These are phyloP conservation scores for Drosophila virilis DNA, from an alignment of 1,140 invertebrate genomes.

Conservation along the genomic window DNA sequence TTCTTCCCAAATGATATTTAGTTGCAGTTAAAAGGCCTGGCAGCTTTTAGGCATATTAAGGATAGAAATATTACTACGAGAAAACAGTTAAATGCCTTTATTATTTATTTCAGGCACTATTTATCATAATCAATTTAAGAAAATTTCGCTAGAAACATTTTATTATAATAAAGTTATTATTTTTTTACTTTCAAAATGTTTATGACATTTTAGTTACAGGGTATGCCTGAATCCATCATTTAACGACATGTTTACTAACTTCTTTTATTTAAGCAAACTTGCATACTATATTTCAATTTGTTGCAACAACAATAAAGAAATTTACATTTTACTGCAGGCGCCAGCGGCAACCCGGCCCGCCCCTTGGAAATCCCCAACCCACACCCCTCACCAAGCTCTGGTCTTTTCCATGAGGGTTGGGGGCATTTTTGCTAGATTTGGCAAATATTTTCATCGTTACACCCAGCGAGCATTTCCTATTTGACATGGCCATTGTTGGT, in stretches of 20 bases:
- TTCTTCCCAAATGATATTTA: not conserved
- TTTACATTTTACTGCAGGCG: conserved; percentile 49
- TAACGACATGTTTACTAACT: not conserved
- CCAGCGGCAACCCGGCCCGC: not conserved
- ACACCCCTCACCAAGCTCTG: not conserved
- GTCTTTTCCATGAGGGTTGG: conserved; percentile 13
- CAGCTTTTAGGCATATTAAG: not conserved
- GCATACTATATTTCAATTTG: conserved; percentile 54
- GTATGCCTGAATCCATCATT: not conserved
- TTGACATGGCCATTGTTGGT: conserved; percentile 33
- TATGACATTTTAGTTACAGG: not conserved
- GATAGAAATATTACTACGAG: no score
- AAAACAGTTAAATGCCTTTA: no score
- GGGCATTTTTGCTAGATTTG: conserved; percentile 41
- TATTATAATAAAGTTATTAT: no score
- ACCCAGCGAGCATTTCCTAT: conserved; percentile 19
- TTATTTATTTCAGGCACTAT: no score
- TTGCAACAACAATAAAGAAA: conserved; percentile 50
- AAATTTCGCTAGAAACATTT: no score
- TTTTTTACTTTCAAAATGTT: no score
- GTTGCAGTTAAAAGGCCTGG: not conserved
- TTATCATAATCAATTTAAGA: no score
- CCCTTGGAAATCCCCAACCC: not conserved
- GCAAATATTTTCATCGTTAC: conserved; percentile 51
- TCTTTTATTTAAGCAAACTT: conserved; percentile 32